These are phyloP conservation scores for Colius striatus DNA, from an alignment of 2,113 vertebrate genomes.

Conservation along the genomic window DNA sequence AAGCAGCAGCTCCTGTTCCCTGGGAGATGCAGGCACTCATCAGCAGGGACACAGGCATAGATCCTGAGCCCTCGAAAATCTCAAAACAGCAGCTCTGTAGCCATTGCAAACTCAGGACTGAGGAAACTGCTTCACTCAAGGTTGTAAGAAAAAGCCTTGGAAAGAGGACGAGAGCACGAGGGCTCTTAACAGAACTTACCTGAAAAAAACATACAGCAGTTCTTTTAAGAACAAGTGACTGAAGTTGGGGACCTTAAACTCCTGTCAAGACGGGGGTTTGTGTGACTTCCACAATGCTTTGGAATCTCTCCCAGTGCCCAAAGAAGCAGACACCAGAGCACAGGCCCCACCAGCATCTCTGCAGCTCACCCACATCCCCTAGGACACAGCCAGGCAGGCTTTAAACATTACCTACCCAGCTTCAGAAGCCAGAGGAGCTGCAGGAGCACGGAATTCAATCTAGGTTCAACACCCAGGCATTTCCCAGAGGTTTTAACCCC, in stretches of 20 bases:
- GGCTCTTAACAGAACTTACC: not conserved
- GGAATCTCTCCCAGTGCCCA: rapidly evolving
- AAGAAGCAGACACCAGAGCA: not conserved
- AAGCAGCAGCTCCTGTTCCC: too few species aligned
- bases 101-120: too few species aligned
- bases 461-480: not conserved
- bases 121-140: not conserved
- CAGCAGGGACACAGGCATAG: rapidly evolving
- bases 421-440: not conserved
- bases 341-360: not conserved
- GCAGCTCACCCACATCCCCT: not conserved
- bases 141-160: rapidly evolving
- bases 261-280: rapidly evolving
- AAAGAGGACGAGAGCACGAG: not conserved
- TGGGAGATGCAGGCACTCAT: not conserved
- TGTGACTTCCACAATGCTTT: not conserved
- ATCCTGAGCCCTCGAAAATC: not conserved
- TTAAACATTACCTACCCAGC: rapidly evolving
- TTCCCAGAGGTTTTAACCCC: not conserved
- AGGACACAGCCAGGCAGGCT: not conserved
- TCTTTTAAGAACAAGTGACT: not conserved
- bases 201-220: rapidly evolving
- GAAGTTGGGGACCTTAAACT: not conserved
- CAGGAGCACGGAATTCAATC: not conserved
- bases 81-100: too few species aligned